Percentiles rank a stretch among this genome's conserved stretches.
phyloP scores from a whole-genome alignment of 2,797 vertebrate genomes.

The Coreius guichenoti region DNA sequence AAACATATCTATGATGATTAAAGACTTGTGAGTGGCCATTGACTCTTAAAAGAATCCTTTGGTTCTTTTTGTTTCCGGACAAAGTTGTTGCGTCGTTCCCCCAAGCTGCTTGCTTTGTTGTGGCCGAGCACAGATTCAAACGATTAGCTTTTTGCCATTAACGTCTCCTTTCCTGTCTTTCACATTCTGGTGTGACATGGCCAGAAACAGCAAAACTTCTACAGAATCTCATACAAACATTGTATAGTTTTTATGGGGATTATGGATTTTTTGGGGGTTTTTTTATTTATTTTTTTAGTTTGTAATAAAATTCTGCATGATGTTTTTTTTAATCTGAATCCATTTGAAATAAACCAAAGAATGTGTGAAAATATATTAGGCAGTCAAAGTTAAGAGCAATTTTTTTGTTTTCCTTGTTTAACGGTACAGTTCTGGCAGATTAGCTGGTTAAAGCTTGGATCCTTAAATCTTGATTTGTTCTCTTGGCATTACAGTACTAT shows the following conservation, averaged over 20 bases:
- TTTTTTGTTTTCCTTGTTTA: slow-evolving; percentile 64
- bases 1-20: slow-evolving; percentile 6
- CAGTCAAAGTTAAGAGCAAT: slow-evolving; percentile 72
- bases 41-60: slow-evolving; percentile 38
- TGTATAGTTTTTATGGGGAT: slow-evolving; percentile 43
- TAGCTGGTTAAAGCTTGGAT: slow-evolving; percentile 26
- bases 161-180: slow-evolving; percentile 70
- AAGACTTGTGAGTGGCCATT: slow-evolving; percentile 10
- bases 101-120: slow-evolving; percentile 46
- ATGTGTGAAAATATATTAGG: slow-evolving; percentile 61
- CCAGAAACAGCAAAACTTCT: slow-evolving; percentile 92
- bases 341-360: slow-evolving; percentile 65
- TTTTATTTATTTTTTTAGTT: slow-evolving; percentile 13
- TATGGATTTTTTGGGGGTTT: neutral
- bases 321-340: slow-evolving; percentile 79
- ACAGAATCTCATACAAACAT: slow-evolving; percentile 77
- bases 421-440: slow-evolving; percentile 64
- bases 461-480: slow-evolving; percentile 71
- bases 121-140: slow-evolving; percentile 19
- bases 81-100: slow-evolving; percentile 33
- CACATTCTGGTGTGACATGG: slow-evolving; percentile 89
- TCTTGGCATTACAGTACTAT: slow-evolving; percentile 97
- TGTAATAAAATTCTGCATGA: slow-evolving; percentile 83
- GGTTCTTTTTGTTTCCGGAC: slow-evolving; percentile 31
- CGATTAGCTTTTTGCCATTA: slow-evolving; percentile 38